Percentiles rank a stretch among this genome's conserved stretches.
Evolutionary conservation across 1,140 invertebrate species (phyloP).

Genomic region (Caenorhabditis brenneri): DNA sequence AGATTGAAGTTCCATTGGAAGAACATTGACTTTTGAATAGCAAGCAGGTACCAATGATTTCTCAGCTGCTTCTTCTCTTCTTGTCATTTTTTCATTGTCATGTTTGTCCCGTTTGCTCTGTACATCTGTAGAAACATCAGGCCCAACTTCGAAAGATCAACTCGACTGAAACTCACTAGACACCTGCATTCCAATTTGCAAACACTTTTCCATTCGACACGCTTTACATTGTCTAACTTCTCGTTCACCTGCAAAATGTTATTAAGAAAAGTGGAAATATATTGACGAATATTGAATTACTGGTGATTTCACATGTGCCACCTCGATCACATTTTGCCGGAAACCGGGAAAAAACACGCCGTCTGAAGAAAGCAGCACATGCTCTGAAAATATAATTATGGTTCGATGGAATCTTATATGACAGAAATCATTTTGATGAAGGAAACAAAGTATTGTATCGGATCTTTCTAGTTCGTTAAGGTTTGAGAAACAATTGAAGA

Average conservation of each 20-base stretch:
- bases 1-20: background rate
- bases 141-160: background rate
- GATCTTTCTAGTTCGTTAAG: no score
- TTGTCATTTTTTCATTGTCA: background rate
- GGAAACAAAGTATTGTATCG: no score
- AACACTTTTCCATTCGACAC: conserved; percentile 20
- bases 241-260: background rate
- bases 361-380: conserved; percentile 15
- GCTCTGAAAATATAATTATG: background rate
- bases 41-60: background rate
- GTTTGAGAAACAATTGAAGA: no score
- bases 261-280: no score
- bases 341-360: background rate
- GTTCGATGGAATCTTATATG: background rate
- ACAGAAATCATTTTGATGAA: background rate
- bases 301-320: conserved; percentile 17
- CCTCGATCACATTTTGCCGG: background rate
- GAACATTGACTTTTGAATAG: conserved; percentile 14
- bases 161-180: background rate
- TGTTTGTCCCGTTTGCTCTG: conserved; percentile 20
- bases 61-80: background rate
- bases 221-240: conserved; percentile 9
- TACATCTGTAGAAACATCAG: background rate
- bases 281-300: background rate
- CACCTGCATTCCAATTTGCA: conserved; percentile 19